Conservation (phyloP, 37 sponge, comb jelly and placozoan genomes). For the Theonella swinhoei region DNA sequence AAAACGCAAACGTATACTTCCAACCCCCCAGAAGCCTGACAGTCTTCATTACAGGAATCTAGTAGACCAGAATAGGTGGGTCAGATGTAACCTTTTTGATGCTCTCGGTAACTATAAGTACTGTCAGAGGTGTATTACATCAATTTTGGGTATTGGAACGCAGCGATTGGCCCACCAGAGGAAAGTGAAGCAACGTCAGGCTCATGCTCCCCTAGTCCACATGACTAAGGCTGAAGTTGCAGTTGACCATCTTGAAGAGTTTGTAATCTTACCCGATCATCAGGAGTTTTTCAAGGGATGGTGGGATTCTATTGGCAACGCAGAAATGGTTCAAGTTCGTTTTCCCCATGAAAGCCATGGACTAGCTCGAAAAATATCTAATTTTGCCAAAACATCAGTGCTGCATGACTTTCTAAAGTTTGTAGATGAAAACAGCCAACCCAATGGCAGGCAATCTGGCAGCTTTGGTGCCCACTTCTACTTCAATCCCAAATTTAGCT, state of each 20-base stretch:
- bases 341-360: neutral
- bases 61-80: conserved; percentile 38
- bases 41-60: neutral
- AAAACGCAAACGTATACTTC: no score
- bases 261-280: neutral
- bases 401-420: conserved; percentile 46
- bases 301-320: neutral
- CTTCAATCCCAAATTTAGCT: conserved; percentile 29
- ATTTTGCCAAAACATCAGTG: conserved; percentile 23
- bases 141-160: neutral
- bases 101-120: conserved; percentile 31
- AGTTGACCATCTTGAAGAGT: neutral
- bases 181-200: conserved; percentile 8
- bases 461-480: conserved; percentile 46
- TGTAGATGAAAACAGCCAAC: conserved; percentile 54
- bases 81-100: conserved; percentile 19
- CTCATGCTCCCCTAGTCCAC: neutral
- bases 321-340: neutral
- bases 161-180: conserved; percentile 10
- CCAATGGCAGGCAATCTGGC: conserved; percentile 56
- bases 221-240: conserved; percentile 4
- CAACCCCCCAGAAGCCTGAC: neutral
- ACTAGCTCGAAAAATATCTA: conserved; percentile 16
- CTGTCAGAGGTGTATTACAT: conserved; percentile 18
- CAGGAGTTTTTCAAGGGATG: neutral